Evolutionary conservation across 2,888 invertebrate species (phyloP), one percentile per base, ranked within the genome.

Genomic region (Eutolmus rufibarbis): DNA sequence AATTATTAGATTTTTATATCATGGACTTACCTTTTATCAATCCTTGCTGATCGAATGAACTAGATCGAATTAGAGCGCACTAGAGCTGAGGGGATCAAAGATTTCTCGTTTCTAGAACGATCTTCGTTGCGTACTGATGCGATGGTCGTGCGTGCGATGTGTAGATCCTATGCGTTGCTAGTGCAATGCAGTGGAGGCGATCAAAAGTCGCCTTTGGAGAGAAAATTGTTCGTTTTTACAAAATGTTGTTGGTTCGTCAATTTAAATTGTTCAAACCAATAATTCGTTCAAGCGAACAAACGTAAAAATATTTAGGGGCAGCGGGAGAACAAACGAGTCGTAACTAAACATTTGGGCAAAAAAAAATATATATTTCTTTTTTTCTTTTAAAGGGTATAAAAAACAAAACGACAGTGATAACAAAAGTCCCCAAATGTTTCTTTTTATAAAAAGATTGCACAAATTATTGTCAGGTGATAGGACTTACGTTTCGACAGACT

Each of bases 401-500:
- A n/a, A 51, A 51, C 51, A 51, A 51, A 51, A 51, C 46, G 46
- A 51, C 16, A n/a, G 46, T 51, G 46, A 51, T 51, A 51, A 51
- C 46, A 51, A 51, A 51, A 40, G 40, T 51, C 46, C 46, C 46
- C 51, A 51, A 51, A 66, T 23, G 28, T 56, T 56, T 56, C 19
- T 66, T 66, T 66, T 66, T 66, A 23, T 66, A 43, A 78, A 34
- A 34, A 34, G 34, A 43, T 78, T 78, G 78, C 78, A 78, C 78
- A 43, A 78, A 78, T 46, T 43, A 78, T 43, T 78, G 37, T 78
- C 43, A 43, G 43, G 23, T 40, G 19, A 78, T 34, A n/a, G n/a
- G 43, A 78, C 78, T 78, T 78, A 78, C 78, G 78, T 78, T 78
- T 78, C 43, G 12, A 78, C 14, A 43, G 43, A 78, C 19, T 78